Evolutionary conservation across 2,888 invertebrate species (phyloP), one percentile per base, ranked within the genome.

Genomic region (Chrysolina haemoptera): DNA sequence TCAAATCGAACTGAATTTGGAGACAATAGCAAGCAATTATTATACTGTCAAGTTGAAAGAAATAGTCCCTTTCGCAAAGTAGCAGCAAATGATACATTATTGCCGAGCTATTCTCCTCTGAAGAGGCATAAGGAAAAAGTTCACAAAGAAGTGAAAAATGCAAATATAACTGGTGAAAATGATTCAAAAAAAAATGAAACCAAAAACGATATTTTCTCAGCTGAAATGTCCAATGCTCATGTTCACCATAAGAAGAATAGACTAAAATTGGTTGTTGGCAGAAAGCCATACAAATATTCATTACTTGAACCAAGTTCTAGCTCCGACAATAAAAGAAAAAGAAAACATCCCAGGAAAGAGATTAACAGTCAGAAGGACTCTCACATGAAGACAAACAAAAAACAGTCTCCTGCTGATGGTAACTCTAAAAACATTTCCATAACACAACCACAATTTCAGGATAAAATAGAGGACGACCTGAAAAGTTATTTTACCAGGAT

Each of bases 401-500:
- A 53, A 41, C 22, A 53, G 48, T 53, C 65, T 4, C 22, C 18
- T 40, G 40, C 14, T 18, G 67, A 67, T 18, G 55, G 40, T 55
- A 40, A 55, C 20, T 9, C 16, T 46, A 50, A 66, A 27, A 27
- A 50, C 18, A 27, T 35, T 27, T 35, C 48, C n/a, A 4, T 53
- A 16, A 20, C 67, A 10, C 27, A n/a, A 40, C 35, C 53, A 35
- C 67, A 50, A n/a, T 67, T 67, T 14, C 67, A 55, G 3, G 67
- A 80, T 68, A 81, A 80, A 62, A 76, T 81, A 5, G 79, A 80
- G 64, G 78, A 78, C 2, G 79, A 81, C 43, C 40, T 82, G 11
- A 82, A 81, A 71, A 76, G 72, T 22, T 81, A 82, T 55, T 78
- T 81, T 43, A 55, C 59, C 3, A 79, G 79, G 74, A 77, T 82